Evolutionary conservation across 2,888 invertebrate genomes (phyloP).

Genomic region (Belgica antarctica): DNA sequence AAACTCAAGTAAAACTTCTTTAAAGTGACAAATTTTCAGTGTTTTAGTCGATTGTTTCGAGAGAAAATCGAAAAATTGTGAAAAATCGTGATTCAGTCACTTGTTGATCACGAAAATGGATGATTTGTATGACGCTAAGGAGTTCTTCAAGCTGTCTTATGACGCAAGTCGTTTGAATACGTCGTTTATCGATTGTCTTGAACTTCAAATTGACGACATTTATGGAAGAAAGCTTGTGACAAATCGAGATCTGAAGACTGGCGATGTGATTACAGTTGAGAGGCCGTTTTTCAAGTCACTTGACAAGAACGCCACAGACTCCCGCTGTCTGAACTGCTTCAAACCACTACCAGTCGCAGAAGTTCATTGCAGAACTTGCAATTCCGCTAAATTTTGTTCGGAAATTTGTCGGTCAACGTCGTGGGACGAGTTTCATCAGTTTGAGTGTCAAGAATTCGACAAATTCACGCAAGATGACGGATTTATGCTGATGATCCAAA

Average conservation of each 20-base stretch:
- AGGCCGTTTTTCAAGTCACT: slow-evolving; percentile 24
- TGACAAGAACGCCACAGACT: neutral
- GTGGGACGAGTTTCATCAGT: slow-evolving; percentile 21
- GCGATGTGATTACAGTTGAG: slow-evolving; percentile 21
- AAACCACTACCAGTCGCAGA: neutral
- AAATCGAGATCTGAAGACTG: neutral
- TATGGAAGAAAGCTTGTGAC: slow-evolving; percentile 28
- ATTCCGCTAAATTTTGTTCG: slow-evolving; percentile 12
- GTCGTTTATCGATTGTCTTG: neutral
- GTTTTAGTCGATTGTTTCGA: slow-evolving; percentile 2
- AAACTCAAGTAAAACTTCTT: neutral
- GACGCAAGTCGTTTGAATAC: neutral
- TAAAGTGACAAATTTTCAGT: neutral
- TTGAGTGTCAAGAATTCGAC: neutral
- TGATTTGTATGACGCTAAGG: too few species aligned
- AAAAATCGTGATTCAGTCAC: neutral
- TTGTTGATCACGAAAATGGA: neutral
- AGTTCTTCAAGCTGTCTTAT: slow-evolving; percentile 14
- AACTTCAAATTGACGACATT: neutral
- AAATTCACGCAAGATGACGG: neutral
- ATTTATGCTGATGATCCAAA: slow-evolving; percentile 27
- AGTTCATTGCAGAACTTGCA: slow-evolving; percentile 12
- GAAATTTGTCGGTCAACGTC: neutral
- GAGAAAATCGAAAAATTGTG: neutral
- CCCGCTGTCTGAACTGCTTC: slow-evolving; percentile 26